Percentiles rank a stretch among this genome's conserved stretches.
These are phyloP conservation scores for Eristalis arbustorum DNA, from an alignment of 2,888 invertebrate species.

Conservation along the genomic window DNA sequence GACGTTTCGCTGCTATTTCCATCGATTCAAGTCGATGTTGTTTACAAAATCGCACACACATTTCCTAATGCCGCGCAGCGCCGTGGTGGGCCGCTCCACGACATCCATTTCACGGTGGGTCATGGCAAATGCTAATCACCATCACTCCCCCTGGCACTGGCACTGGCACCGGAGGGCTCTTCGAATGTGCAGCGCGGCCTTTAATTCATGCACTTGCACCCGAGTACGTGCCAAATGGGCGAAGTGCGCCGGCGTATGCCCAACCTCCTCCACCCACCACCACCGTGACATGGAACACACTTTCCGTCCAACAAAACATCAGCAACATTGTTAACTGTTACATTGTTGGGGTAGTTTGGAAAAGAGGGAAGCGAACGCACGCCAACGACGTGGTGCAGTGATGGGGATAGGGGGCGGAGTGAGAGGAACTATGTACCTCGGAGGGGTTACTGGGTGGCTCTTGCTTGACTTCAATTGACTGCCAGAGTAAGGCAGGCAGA, in stretches of 20 bases:
- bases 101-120: constrained; percentile 39
- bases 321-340: constrained; percentile 33
- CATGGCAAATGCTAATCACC: constrained; percentile 32
- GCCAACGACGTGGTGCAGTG: background rate
- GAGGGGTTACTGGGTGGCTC: constrained; percentile 52
- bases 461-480: constrained; percentile 14
- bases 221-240: constrained; percentile 15
- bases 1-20: constrained; percentile 35
- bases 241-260: background rate
- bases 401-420: background rate
- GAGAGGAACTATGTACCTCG: constrained; percentile 24
- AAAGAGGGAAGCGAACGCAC: constrained; percentile 5
- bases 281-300: constrained; percentile 30
- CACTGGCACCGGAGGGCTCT: constrained; percentile 3
- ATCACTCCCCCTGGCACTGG: background rate
- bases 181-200: constrained; percentile 15
- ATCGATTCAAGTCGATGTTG: constrained; percentile 27
- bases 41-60: constrained; percentile 49
- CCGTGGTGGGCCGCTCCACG: background rate
- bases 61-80: background rate
- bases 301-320: constrained; percentile 24
- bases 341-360: constrained; percentile 60
- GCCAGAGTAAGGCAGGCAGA: constrained; percentile 54
- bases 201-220: constrained; percentile 38
- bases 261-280: background rate